Base-by-base conservation (phyloP, 2,797 vertebrate genomes). In the Luscinia luscinia region DNA sequence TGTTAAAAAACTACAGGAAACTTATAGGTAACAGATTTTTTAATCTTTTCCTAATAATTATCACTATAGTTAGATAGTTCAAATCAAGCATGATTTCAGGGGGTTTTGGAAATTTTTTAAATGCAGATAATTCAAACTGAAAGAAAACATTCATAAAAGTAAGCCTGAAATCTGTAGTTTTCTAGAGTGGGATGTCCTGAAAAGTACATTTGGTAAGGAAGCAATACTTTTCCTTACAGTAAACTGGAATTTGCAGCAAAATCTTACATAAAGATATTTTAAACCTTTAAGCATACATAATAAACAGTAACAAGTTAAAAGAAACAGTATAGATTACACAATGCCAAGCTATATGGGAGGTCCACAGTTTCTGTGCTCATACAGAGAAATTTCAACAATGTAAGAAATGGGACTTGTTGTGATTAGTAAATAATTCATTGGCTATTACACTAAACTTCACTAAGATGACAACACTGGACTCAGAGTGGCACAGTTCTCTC, bases 261-360 rank as follows among this genome's bases (percentile, higher is more conserved):
- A 84, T 76, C 76, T 93, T 89, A 91, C 6, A 72, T 30, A 87
- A 88, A 85, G 94, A 97, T 95, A 97, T 96, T 96, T 97, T 97
- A 98, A 98, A 98, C 97, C 98, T 98, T 98, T 97, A 98, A 98
- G 97, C 97, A 97, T 92, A 93, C 76, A 54, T 74, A 74, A 84
- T 85, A 87, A 97, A 91, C 81, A 87, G 40, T 34, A 41, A 66
- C 30, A 95, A 86, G 89, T 84, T 87, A 58, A 94, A 77, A 96
- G 68, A 49, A 96, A 77, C 63, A 78, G 45, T 58, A 59, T 15
- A 61, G 41, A 34, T 87, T 84, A 85, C 69, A 87, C 28, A 93
- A 75, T 52, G 79, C 63, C 72, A 69, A 91, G 67, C 61, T 82
- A 6, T 90, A 81, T 75, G 36, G 58, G 72, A 77, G 77, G 89